Evolutionary conservation across 2,797 vertebrate species (phyloP).

Genomic region (Mus minutoides): DNA sequence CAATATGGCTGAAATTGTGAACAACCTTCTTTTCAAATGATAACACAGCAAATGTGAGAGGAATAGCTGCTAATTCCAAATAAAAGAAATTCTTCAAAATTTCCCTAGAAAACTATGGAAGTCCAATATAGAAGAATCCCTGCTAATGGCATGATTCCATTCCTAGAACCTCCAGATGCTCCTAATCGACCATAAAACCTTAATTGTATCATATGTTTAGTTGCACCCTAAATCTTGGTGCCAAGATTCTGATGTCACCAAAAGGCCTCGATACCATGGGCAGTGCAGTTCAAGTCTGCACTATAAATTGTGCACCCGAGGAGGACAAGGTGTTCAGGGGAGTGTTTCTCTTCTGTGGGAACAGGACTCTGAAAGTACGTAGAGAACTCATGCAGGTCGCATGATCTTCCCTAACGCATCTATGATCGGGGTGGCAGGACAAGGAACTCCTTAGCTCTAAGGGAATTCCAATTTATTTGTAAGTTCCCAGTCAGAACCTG

Average conservation of each 20-base stretch:
- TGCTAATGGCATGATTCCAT: slow-evolving; percentile 11
- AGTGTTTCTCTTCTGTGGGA: not conserved
- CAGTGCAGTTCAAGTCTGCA: not conserved
- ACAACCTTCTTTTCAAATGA: slow-evolving; percentile 45
- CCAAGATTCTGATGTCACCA: not conserved
- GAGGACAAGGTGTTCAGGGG: not conserved
- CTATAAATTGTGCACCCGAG: not conserved
- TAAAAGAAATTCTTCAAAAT: slow-evolving; percentile 57
- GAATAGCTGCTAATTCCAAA: slow-evolving; percentile 48
- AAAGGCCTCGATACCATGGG: slow-evolving; percentile 10
- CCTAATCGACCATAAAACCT: slow-evolving; percentile 31
- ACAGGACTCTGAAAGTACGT: slow-evolving; percentile 19
- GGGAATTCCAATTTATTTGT: slow-evolving; percentile 52
- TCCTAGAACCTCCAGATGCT: slow-evolving; percentile 40
- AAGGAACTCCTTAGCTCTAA: slow-evolving; percentile 65
- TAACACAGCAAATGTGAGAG: not conserved
- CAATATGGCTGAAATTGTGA: slow-evolving; percentile 44
- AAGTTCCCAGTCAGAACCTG: slow-evolving; percentile 61
- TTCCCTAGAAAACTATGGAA: slow-evolving; percentile 38
- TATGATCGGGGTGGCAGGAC: not conserved
- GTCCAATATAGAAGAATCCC: slow-evolving; percentile 11
- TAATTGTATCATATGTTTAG: slow-evolving; percentile 17
- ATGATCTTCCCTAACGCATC: not conserved
- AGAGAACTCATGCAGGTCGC: not conserved
- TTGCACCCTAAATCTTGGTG: not conserved